phyloP scores from a whole-genome alignment of 2,113 vertebrate genomes.

The Numida meleagris region DNA sequence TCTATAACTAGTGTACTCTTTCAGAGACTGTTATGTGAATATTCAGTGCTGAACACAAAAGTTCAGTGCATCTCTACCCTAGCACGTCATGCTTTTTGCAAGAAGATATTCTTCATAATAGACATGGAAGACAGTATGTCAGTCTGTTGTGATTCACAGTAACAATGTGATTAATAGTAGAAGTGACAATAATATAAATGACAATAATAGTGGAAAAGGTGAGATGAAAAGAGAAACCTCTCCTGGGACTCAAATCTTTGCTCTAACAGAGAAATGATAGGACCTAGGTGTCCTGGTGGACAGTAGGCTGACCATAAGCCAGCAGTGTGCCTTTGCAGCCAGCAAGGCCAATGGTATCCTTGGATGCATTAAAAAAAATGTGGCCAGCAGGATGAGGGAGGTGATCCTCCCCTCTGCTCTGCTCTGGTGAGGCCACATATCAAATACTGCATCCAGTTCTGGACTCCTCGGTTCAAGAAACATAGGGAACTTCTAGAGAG shows the following conservation, averaged over 20 bases:
- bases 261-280: not conserved
- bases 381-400: too few species aligned
- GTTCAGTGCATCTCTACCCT: not conserved
- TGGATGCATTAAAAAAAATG: too few species aligned
- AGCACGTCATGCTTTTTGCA: not conserved
- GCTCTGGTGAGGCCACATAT: too few species aligned
- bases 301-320: too few species aligned
- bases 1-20: not conserved
- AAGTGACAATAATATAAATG: not conserved
- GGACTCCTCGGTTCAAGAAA: too few species aligned
- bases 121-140: not conserved
- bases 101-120: not conserved
- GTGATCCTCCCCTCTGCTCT: too few species aligned
- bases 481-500: too few species aligned
- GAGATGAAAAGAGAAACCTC: not conserved
- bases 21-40: not conserved
- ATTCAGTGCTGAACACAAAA: not conserved
- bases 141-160: not conserved
- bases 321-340: too few species aligned
- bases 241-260: not conserved
- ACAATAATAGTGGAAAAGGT: not conserved
- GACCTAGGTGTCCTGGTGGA: too few species aligned
- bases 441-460: too few species aligned
- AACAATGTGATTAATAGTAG: not conserved
- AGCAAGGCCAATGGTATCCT: too few species aligned